Conservation (phyloP, 1,140 invertebrate genomes). For the Gonioctena quinquepunctata region DNA sequence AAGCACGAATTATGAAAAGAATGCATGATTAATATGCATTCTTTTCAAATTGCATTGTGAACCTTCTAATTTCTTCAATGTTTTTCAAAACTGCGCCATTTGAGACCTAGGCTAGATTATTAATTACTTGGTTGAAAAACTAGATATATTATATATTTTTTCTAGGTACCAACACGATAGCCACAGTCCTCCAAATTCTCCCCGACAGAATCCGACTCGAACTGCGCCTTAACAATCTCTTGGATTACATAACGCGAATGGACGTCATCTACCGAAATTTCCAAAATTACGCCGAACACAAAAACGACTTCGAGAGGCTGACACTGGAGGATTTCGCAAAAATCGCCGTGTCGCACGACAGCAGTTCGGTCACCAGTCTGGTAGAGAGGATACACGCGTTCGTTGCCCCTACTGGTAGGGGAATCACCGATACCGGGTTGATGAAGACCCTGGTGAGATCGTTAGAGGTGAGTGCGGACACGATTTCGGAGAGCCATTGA, state of each 20-base stretch:
- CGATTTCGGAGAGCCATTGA: too few relatives aligned
- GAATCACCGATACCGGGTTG: constrained; percentile 54
- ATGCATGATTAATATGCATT: too few relatives aligned
- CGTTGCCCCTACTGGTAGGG: constrained; percentile 56
- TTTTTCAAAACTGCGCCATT: too few relatives aligned
- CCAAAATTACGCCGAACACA: constrained; percentile 56
- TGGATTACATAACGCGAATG: constrained; percentile 63
- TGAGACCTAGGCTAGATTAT: too few relatives aligned
- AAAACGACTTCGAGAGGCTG: constrained; percentile 60
- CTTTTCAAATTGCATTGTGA: too few relatives aligned
- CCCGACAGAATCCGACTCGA: constrained; percentile 59
- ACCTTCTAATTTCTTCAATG: too few relatives aligned
- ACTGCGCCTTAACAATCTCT: constrained; percentile 62
- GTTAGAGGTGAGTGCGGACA: constrained; percentile 59
- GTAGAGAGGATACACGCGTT: constrained; percentile 68
- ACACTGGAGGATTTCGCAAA: constrained; percentile 72
- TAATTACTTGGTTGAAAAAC: too few relatives aligned
- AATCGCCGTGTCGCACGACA: constrained; percentile 66
- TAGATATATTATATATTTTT: constrained; percentile 6
- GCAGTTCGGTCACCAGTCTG: constrained; percentile 65
- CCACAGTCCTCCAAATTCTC: constrained; percentile 49
- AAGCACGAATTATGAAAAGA: too few relatives aligned
- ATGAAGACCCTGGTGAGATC: constrained; percentile 57
- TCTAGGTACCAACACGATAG: constrained; percentile 43
- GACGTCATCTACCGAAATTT: constrained; percentile 62